Conservation (phyloP, 2,113 vertebrate genomes). For the Leucoraja erinaceus region DNA sequence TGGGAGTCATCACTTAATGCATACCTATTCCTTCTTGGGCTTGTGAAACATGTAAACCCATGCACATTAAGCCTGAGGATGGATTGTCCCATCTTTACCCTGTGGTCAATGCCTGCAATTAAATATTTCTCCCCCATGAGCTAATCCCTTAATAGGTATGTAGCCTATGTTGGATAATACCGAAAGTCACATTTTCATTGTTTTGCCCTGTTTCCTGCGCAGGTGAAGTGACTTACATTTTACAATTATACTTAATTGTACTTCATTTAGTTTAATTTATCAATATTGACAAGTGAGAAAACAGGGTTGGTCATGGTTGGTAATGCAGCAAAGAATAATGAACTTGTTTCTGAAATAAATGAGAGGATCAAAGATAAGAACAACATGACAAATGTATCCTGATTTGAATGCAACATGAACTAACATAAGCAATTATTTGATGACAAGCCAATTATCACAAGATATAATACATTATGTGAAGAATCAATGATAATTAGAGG, state of each 20-base stretch:
- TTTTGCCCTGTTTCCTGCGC: neutral
- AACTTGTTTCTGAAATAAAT: neutral
- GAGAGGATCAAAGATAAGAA: neutral
- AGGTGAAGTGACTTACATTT: neutral
- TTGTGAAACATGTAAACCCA: neutral
- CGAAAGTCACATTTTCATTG: neutral
- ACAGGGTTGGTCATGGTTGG: no score
- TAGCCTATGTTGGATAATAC: neutral
- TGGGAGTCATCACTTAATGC: neutral
- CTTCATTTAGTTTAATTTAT: neutral
- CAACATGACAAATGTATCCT: neutral
- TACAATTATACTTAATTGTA: neutral
- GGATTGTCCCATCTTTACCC: neutral
- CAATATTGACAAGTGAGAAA: no score
- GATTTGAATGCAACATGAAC: neutral
- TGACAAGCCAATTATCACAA: neutral
- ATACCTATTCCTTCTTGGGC: neutral
- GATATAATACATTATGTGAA: neutral
- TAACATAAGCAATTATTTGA: neutral
- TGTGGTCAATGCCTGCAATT: neutral
- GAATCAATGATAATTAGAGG: neutral
- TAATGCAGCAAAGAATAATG: neutral
- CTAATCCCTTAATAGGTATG: neutral
- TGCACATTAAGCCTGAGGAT: neutral
- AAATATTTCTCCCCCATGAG: conserved; percentile 3